Evolutionary conservation across 2,888 invertebrate species (phyloP), one percentile per base, ranked within the genome.

Genomic region (Rugalucina vietnamica): DNA sequence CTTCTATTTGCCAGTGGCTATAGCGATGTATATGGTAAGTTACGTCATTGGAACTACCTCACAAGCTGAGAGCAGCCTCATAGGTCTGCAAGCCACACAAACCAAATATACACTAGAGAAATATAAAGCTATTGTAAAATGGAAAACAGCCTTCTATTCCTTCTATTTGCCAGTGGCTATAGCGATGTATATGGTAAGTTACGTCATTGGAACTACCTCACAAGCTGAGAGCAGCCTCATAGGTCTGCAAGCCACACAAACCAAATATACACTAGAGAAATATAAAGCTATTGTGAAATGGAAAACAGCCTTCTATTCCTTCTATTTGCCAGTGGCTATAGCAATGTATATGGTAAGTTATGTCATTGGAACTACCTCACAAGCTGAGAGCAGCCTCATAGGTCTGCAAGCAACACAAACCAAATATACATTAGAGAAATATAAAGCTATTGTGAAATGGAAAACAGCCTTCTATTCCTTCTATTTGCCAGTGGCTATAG

Each of bases 391-490:
- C n/a, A n/a, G n/a, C n/a, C n/a, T n/a, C n/a, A n/a, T n/a, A n/a
- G n/a, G n/a, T n/a, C n/a, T n/a, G n/a, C n/a, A n/a, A n/a, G n/a
- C n/a, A n/a, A n/a, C n/a, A n/a, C n/a, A n/a, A n/a, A 90, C 92
- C 0, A 89, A 92, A 8, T 96, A 95, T 95, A 98, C 98, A 0
- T 97, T 97, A 97, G 97, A 97, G 81, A 96, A 97, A 91, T 99
- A 98, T 94, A 97, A 97, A 93, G 96, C 97, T 0, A 98, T 99
- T 92, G 97, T 97, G 5, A 97, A 97, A 92, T 98, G 98, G 95
- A 99, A 98, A 95, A 98, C 98, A 4, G 97, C 98, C 0, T 98
- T 97, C 95, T 99, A 99, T 95, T 97, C 98, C 0, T 99, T 98
- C 95, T 97, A 98, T 95, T 96, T 99, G 94, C 99, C 99, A 0